Evolutionary conservation across 1,140 invertebrate species (phyloP), one percentile per base, ranked within the genome.

Genomic region (Saccostrea glomerata): DNA sequence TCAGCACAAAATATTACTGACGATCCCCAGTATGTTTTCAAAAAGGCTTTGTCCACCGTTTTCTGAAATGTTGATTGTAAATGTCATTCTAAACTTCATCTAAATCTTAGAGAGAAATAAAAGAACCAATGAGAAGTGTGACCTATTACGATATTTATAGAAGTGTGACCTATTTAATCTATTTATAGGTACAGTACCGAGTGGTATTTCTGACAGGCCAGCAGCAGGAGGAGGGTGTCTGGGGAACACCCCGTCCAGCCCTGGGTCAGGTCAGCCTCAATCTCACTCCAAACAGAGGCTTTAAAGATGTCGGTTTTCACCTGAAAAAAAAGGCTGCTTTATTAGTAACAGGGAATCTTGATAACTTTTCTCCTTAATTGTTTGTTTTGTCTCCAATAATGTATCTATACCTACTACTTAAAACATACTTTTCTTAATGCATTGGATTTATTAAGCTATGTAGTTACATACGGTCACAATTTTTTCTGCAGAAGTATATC

Each of bases 21-120:
- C 20, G 54, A 55, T 13, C 60, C 58, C 88, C 88, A 89, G 54
- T 89, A 70, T 30, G 86, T 85, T 85, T 89, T 87, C 23, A 89
- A 56, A 82, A 89, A 89, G 20, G 70, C 3, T 56, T 89, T 89
- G 83, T 84, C 77, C 7, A 89, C 85, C 30, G 85, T 13, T 47
- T 77, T 66, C 88, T 89, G 63, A n/a, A 89, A 89, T 47, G 20
- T 47, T 12, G 11, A 86, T 11, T n/a, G 25, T 70, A 6, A 1
- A 36, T 70, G 25, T n/a, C 63, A n/a, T n/a, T 30, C 20, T 82
- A 30, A 30, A 36, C 77, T 82, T 25, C 7, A 47, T 47, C 5
- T 47, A 6, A 47, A 47, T 47, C 47, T 47, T 5, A 47, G 47
- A 47, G 47, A 47, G 47, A 47, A 47, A 47, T 23, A 23, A 25